phyloP scores from a whole-genome alignment of 2,113 vertebrate genomes.

The Tenrec ecaudatus region DNA sequence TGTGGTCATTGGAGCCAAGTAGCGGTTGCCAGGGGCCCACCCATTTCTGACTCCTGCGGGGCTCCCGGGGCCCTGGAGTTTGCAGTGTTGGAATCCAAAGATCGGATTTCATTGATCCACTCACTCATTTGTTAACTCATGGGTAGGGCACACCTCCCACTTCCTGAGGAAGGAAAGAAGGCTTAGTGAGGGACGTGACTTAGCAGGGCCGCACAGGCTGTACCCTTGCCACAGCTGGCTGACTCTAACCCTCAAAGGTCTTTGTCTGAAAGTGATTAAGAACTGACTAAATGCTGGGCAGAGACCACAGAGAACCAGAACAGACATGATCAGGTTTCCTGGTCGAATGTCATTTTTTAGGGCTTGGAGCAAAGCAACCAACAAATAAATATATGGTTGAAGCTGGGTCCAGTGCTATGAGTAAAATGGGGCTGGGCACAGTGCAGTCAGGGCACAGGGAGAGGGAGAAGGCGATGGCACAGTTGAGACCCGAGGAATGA shows the following conservation, averaged over 20 bases:
- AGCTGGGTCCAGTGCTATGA: not conserved
- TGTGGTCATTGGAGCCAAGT: not conserved
- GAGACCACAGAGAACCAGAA: not conserved
- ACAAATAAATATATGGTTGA: not conserved
- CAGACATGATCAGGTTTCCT: not conserved
- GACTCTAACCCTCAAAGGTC: not conserved
- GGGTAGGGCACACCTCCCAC: not conserved
- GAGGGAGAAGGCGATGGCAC: no score
- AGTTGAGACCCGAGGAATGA: rapidly evolving
- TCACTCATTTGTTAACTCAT: not conserved
- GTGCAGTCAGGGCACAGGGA: not conserved
- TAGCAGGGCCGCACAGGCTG: not conserved
- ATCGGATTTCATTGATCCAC: not conserved
- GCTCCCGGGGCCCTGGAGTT: not conserved
- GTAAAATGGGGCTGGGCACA: not conserved
- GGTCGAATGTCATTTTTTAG: not conserved
- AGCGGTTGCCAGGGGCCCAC: not conserved
- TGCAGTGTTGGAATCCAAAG: no score
- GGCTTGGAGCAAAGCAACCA: not conserved
- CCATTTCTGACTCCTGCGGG: not conserved
- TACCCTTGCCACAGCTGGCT: not conserved
- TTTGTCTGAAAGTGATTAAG: not conserved
- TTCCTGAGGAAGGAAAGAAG: not conserved
- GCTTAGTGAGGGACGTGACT: not conserved
- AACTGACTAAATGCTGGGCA: not conserved